Percentiles rank a stretch among this genome's conserved stretches.
These are phyloP conservation scores for Ephialtes manifestator DNA, from an alignment of 2,888 invertebrate genomes.

Conservation along the genomic window DNA sequence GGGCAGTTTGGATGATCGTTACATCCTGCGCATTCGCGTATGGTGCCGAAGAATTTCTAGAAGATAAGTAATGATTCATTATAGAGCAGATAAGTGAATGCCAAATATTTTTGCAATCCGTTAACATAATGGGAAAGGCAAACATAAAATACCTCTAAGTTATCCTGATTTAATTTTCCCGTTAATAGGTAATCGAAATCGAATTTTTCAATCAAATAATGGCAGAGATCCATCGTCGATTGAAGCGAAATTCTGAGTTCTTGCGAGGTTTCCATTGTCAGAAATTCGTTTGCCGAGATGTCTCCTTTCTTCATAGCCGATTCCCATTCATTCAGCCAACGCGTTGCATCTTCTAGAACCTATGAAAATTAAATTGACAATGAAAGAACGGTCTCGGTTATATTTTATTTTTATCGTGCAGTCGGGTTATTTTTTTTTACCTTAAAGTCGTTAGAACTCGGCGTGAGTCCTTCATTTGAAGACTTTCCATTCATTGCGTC, in stretches of 20 bases:
- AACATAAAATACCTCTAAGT: constrained; percentile 65
- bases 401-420: too few species aligned
- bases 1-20: constrained; percentile 56
- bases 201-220: constrained; percentile 56
- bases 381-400: too few species aligned
- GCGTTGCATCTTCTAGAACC: too few species aligned
- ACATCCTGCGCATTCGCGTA: constrained; percentile 42
- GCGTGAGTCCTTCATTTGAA: too few species aligned
- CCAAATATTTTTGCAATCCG: not conserved
- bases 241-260: constrained; percentile 35
- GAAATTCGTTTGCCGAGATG: constrained; percentile 17
- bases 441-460: too few species aligned
- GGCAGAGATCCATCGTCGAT: constrained; percentile 56
- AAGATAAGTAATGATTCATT: too few species aligned
- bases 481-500: too few species aligned
- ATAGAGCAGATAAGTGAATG: not conserved
- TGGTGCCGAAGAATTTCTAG: constrained; percentile 21
- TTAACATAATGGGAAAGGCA: not conserved
- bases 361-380: too few species aligned
- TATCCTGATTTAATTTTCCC: constrained; percentile 68
- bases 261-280: constrained; percentile 16
- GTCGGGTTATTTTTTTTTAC: too few species aligned
- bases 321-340: too few species aligned
- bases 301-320: too few species aligned
- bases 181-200: constrained; percentile 43